These are phyloP conservation scores for Episyrphus balteatus DNA, from an alignment of 1,140 invertebrate species.

Conservation along the genomic window DNA sequence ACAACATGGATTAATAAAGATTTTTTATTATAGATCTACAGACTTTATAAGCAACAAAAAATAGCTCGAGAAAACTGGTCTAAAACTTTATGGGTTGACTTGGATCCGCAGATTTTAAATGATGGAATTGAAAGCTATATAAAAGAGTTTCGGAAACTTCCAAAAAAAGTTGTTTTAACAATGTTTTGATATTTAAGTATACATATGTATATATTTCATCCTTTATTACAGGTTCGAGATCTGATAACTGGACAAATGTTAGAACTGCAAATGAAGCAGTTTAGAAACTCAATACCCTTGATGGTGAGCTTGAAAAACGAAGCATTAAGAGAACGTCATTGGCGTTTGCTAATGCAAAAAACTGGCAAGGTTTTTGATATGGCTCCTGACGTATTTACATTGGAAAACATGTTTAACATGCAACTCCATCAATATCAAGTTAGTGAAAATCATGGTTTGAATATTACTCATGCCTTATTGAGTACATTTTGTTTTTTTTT, in stretches of 20 bases:
- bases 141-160: slow-evolving; percentile 56
- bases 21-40: slow-evolving; percentile 45
- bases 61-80: slow-evolving; percentile 67
- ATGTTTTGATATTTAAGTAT: not conserved
- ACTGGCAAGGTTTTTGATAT: slow-evolving; percentile 75
- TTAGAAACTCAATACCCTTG: slow-evolving; percentile 73
- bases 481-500: not conserved
- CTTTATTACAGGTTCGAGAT: slow-evolving; percentile 33
- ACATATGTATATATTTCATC: slow-evolving; percentile 13
- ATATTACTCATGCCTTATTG: not conserved
- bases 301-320: slow-evolving; percentile 87
- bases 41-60: slow-evolving; percentile 68
- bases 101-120: slow-evolving; percentile 69
- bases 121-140: slow-evolving; percentile 80
- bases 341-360: slow-evolving; percentile 76
- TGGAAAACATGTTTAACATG: slow-evolving; percentile 87
- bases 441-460: not conserved
- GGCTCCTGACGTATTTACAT: slow-evolving; percentile 70
- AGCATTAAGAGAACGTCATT: slow-evolving; percentile 76
- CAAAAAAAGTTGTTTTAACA: slow-evolving; percentile 34
- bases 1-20: not conserved
- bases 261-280: slow-evolving; percentile 76
- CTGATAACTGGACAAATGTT: slow-evolving; percentile 52
- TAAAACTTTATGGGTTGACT: slow-evolving; percentile 73
- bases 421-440: slow-evolving; percentile 67